These are phyloP conservation scores for Deilephila porcellus DNA, from an alignment of 2,888 invertebrate species.

Conservation along the genomic window DNA sequence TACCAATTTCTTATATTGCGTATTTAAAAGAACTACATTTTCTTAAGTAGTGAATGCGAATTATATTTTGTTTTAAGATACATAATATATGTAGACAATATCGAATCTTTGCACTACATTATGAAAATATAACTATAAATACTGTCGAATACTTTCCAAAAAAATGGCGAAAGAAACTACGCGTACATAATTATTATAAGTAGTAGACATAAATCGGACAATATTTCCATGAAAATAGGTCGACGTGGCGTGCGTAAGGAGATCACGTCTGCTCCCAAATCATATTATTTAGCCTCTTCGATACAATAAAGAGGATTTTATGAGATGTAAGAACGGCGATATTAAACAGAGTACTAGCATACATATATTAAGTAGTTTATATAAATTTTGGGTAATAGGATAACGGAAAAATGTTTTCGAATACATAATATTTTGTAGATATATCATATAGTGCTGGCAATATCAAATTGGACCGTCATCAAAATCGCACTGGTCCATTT, in stretches of 20 bases:
- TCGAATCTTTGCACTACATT: too few species aligned
- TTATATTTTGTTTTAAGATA: too few species aligned
- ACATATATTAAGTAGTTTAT: neutral
- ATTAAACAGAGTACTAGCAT: neutral
- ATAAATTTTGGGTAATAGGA: neutral
- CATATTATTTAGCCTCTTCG: constrained; percentile 38
- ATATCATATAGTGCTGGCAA: too few species aligned
- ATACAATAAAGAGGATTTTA: constrained; percentile 37
- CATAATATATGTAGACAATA: too few species aligned
- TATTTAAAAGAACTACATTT: too few species aligned
- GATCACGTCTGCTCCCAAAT: constrained; percentile 40
- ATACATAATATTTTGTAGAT: too few species aligned
- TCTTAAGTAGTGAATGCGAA: too few species aligned
- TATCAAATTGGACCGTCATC: too few species aligned
- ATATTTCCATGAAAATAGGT: constrained; percentile 41
- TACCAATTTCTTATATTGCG: too few species aligned
- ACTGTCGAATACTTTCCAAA: neutral
- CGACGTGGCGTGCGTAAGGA: constrained; percentile 38
- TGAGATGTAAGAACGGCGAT: constrained; percentile 18
- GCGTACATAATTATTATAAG: neutral
- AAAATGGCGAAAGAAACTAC: neutral
- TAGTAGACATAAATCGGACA: constrained; percentile 10
- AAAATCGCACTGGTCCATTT: too few species aligned
- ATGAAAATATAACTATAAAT: too few species aligned
- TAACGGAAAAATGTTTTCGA: too few species aligned